Conservation (phyloP, 2,797 vertebrate genomes). For the Chromobotia macracanthus region DNA sequence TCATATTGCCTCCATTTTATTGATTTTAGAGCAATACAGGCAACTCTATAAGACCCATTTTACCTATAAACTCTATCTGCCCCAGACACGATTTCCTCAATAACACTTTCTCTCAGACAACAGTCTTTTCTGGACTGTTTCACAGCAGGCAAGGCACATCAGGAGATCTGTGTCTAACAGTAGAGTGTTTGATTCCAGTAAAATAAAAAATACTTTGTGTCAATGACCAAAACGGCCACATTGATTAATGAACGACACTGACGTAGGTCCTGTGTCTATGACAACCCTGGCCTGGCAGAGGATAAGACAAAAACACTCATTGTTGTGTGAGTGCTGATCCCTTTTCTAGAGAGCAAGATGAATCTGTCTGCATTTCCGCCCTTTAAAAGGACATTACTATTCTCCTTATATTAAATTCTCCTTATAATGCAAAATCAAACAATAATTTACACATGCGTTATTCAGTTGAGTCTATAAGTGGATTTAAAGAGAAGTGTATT, state of each 20-base stretch:
- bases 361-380: slow-evolving; percentile 47
- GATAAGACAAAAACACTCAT: slow-evolving; percentile 60
- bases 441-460: slow-evolving; percentile 33
- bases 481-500: slow-evolving; percentile 26
- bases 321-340: slow-evolving; percentile 53
- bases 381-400: slow-evolving; percentile 32
- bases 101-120: slow-evolving; percentile 41
- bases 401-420: slow-evolving; percentile 31
- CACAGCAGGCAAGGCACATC: slow-evolving; percentile 19
- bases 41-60: slow-evolving; percentile 47
- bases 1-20: slow-evolving; percentile 46
- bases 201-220: slow-evolving; percentile 59
- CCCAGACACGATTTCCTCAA: slow-evolving; percentile 25
- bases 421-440: slow-evolving; percentile 33
- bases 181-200: slow-evolving; percentile 51
- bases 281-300: slow-evolving; percentile 61
- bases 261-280: slow-evolving; percentile 61
- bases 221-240: slow-evolving; percentile 54
- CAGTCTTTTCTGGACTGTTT: slow-evolving; percentile 52
- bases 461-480: slow-evolving; percentile 22
- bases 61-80: slow-evolving; percentile 42
- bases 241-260: slow-evolving; percentile 57
- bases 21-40: slow-evolving; percentile 36
- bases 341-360: slow-evolving; percentile 48
- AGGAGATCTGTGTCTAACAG: slow-evolving; percentile 51